Conservation (phyloP, 2,797 vertebrate species). For the Anguilla anguilla region DNA sequence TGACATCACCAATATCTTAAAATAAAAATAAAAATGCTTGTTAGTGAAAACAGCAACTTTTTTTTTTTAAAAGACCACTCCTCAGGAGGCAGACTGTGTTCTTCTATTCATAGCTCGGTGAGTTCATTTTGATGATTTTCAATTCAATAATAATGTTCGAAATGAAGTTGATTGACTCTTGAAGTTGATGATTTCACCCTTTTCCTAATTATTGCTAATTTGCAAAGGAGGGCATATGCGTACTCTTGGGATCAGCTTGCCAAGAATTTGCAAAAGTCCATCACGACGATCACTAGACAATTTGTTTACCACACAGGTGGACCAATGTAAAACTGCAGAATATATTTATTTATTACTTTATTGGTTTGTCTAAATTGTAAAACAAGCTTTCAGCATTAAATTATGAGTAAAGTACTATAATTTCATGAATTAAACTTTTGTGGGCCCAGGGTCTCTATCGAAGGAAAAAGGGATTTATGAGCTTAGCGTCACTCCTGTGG, state of each 20-base stretch:
- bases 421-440: not conserved
- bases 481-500: not conserved
- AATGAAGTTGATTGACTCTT: too few species aligned
- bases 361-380: not conserved
- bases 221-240: too few species aligned
- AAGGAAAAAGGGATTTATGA: slow-evolving; percentile 5
- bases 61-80: too few species aligned
- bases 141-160: too few species aligned
- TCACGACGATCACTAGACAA: not conserved
- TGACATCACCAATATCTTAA: not conserved
- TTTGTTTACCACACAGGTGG: not conserved
- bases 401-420: not conserved
- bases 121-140: too few species aligned
- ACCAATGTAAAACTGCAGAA: not conserved
- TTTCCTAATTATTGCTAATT: too few species aligned
- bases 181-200: too few species aligned
- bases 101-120: too few species aligned
- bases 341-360: not conserved
- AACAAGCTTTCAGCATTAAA: not conserved
- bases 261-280: not conserved
- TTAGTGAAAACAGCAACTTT: too few species aligned
- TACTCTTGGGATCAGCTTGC: too few species aligned
- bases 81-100: too few species aligned
- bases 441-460: not conserved
- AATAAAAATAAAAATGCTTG: not conserved